Percentiles rank a stretch among this genome's conserved stretches.
Evolutionary conservation across 2,113 vertebrate species (phyloP).

Genomic region (Leucopsar rothschildi): DNA sequence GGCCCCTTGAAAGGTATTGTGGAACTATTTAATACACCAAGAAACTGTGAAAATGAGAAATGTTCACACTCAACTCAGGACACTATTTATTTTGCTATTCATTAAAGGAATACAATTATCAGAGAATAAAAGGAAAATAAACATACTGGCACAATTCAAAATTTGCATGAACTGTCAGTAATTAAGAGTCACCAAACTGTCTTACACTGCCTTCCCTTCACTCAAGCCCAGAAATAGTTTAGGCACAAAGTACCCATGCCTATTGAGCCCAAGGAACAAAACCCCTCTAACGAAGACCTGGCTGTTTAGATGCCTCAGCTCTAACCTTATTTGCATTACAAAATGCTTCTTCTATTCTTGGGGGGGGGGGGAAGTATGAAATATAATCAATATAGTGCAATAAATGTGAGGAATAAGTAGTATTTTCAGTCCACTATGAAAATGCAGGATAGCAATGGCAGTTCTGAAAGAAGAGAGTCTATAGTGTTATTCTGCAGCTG

Average conservation of each 20-base stretch:
- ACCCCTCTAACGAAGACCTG: not conserved
- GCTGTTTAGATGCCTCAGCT: not conserved
- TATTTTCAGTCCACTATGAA: not conserved
- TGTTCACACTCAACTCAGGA: not conserved
- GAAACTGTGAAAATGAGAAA: not conserved
- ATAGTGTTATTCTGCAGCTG: not conserved
- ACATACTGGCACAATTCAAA: not conserved
- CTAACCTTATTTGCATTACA: not conserved
- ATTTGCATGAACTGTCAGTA: not conserved
- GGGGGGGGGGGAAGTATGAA: fast-evolving
- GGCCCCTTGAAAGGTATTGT: not conserved
- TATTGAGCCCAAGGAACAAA: not conserved
- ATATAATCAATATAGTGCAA: not conserved
- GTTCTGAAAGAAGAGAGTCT: not conserved
- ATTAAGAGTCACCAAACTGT: not conserved
- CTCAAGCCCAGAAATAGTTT: not conserved
- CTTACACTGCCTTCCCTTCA: not conserved
- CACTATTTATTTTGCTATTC: not conserved
- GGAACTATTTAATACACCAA: not conserved
- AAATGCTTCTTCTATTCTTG: not conserved
- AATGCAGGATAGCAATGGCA: not conserved
- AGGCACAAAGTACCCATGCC: not conserved
- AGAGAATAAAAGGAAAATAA: not conserved
- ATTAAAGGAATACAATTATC: not conserved
- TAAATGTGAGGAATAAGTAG: not conserved